These are phyloP conservation scores for Himalopsyche kuldschensis DNA, from an alignment of 2,888 invertebrate species.

Conservation along the genomic window DNA sequence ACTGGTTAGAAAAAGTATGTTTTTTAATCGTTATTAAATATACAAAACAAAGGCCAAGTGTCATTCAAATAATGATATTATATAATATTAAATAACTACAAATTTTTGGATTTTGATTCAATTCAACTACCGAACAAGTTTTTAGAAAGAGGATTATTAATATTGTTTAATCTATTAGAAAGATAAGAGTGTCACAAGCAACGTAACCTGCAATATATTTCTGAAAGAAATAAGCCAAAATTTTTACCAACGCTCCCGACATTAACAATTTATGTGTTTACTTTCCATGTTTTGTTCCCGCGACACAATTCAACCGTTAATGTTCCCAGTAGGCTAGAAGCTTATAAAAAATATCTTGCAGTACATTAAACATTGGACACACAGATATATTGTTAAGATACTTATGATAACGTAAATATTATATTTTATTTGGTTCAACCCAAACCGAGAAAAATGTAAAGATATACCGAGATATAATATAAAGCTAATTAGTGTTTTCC, in stretches of 20 bases:
- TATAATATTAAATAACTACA: not conserved
- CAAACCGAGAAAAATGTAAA: no score
- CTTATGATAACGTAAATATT: no score
- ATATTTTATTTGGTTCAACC: no score
- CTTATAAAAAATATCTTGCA: not conserved
- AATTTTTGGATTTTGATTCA: not conserved
- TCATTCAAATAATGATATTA: not conserved
- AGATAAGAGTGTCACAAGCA: not conserved
- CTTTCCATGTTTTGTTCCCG: not conserved
- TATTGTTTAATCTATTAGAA: not conserved
- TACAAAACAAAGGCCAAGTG: not conserved
- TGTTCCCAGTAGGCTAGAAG: not conserved
- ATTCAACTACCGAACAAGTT: not conserved
- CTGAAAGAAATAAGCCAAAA: not conserved
- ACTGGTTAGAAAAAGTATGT: no score
- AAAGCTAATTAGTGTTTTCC: no score
- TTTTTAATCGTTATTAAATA: no score
- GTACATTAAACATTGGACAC: not conserved
- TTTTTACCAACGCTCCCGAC: not conserved
- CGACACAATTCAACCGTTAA: not conserved
- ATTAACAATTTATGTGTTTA: not conserved
- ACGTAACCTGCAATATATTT: not conserved
- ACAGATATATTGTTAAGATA: not conserved
- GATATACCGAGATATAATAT: no score
- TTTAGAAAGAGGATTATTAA: not conserved